Conservation (phyloP, 2,888 invertebrate genomes). For the Hemistola chrysoprasaria region DNA sequence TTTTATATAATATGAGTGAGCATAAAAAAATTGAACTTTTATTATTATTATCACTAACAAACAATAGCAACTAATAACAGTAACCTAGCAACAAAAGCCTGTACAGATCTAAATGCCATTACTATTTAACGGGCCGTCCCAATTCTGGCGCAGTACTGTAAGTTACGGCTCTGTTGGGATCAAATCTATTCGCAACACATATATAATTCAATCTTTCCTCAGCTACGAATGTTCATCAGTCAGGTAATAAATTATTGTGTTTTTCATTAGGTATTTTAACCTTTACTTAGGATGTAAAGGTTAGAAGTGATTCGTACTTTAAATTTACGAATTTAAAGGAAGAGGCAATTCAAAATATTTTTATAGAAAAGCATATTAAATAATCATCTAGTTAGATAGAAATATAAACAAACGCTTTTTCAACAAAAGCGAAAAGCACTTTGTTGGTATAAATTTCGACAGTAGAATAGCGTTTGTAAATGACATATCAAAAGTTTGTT, state of each 20-base stretch:
- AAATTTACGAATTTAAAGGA: too few species aligned
- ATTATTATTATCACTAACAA: neutral
- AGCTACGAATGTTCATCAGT: constrained; percentile 75
- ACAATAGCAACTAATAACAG: constrained; percentile 1
- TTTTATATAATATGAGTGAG: too few species aligned
- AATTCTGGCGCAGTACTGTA: constrained; percentile 54
- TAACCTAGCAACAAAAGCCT: constrained; percentile 43
- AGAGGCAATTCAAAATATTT: too few species aligned
- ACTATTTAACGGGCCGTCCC: constrained; percentile 52
- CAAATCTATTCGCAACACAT: constrained; percentile 64
- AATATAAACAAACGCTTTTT: too few species aligned
- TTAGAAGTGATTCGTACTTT: too few species aligned
- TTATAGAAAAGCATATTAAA: too few species aligned
- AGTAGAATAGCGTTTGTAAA: too few species aligned
- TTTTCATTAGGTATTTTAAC: constrained; percentile 33
- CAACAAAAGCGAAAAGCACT: too few species aligned
- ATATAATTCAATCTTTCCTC: constrained; percentile 74
- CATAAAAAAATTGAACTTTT: too few species aligned
- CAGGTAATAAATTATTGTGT: constrained; percentile 55
- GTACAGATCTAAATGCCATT: constrained; percentile 53
- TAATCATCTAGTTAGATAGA: too few species aligned
- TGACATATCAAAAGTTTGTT: neutral
- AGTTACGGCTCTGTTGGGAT: constrained; percentile 61
- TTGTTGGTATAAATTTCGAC: too few species aligned
- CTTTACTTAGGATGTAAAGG: too few species aligned